These are phyloP conservation scores for Trichoplusia ni DNA, from an alignment of 1,140 invertebrate species.

Conservation along the genomic window DNA sequence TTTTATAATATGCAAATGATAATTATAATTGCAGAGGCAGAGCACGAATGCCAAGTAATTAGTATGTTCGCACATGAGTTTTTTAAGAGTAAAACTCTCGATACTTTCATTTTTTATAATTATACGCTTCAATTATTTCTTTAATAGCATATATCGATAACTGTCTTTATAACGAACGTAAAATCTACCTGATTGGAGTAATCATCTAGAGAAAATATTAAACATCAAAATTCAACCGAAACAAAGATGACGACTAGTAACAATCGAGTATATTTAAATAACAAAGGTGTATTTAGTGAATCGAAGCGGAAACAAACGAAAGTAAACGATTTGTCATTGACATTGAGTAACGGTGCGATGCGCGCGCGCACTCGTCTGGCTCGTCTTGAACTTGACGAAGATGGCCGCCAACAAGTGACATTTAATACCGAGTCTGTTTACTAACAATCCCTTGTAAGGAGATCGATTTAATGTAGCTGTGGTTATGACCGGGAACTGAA, in stretches of 20 bases:
- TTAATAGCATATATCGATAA: conserved; percentile 10
- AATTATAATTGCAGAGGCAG: conserved; percentile 20
- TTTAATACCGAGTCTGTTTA: conserved; percentile 50
- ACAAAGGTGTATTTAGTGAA: conserved; percentile 12
- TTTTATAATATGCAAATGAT: conserved; percentile 22
- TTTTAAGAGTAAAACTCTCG: conserved; percentile 2
- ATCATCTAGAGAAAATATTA: too few species aligned
- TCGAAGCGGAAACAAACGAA: conserved; percentile 53
- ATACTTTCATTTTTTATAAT: conserved; percentile 21
- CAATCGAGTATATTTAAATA: too few species aligned
- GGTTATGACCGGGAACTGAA: too few species aligned
- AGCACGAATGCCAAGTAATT: conserved; percentile 1
- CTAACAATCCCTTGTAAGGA: conserved; percentile 38
- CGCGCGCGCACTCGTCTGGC: conserved; percentile 40
- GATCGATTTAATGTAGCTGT: neutral
- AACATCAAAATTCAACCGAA: neutral
- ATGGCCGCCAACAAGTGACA: conserved; percentile 52
- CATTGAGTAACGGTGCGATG: conserved; percentile 55
- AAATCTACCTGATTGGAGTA: too few species aligned
- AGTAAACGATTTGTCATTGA: conserved; percentile 66
- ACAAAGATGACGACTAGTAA: too few species aligned
- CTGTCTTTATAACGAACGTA: neutral
- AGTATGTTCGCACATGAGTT: conserved; percentile 1
- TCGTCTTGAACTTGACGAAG: conserved; percentile 71
- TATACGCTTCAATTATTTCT: neutral